Conservation (phyloP, 2,113 vertebrate genomes). For the Saccopteryx leptura region DNA sequence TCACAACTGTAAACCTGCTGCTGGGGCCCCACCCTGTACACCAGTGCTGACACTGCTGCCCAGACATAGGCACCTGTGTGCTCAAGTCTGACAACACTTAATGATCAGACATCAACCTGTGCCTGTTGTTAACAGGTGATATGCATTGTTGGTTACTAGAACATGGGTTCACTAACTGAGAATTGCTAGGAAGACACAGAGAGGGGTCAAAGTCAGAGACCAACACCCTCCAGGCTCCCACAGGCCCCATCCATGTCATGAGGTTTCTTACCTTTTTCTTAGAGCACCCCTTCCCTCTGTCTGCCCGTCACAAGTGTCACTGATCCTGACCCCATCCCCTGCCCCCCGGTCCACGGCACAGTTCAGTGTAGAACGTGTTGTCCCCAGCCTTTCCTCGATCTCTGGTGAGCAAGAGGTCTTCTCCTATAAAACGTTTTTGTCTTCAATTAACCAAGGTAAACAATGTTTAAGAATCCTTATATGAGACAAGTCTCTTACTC, state of each 20-base stretch:
- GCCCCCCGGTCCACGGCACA: not conserved
- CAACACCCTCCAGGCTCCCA: not conserved
- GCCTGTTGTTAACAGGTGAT: too few species aligned
- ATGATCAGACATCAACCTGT: too few species aligned
- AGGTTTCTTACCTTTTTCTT: not conserved
- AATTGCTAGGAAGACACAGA: not conserved
- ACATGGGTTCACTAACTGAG: not conserved
- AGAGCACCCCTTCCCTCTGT: not conserved
- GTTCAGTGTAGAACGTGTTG: not conserved
- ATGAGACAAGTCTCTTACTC: not conserved
- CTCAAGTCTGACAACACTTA: not conserved
- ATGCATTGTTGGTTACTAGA: not conserved
- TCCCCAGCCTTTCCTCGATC: not conserved
- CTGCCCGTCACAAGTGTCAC: accelerated
- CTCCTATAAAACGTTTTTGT: not conserved
- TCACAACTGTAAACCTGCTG: not conserved
- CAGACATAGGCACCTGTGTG: not conserved
- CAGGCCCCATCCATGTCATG: too few species aligned
- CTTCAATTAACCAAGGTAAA: not conserved
- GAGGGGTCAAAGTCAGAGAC: not conserved
- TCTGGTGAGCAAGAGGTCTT: not conserved
- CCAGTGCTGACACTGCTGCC: accelerated
- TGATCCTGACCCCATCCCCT: not conserved
- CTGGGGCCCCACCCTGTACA: not conserved
- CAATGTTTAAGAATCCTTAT: not conserved